Percentiles rank a stretch among this genome's conserved stretches.
Evolutionary conservation across 1,140 invertebrate species (phyloP).

Genomic region (Parasteatoda tepidariorum): DNA sequence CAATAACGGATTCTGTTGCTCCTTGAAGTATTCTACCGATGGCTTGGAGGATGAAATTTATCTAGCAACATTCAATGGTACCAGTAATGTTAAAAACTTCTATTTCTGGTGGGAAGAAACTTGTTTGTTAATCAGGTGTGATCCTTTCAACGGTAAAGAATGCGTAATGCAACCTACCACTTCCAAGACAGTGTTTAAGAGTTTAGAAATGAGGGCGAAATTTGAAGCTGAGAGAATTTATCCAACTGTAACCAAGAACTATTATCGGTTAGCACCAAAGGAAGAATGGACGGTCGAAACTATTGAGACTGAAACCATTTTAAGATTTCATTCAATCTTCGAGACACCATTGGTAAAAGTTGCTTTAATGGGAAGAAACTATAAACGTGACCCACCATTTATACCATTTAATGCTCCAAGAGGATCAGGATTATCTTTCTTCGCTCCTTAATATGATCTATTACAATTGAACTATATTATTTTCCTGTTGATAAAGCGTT

Average conservation of each 20-base stretch:
- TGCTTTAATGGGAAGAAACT: slow-evolving; percentile 26
- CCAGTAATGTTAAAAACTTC: neutral
- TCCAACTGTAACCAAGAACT: slow-evolving; percentile 21
- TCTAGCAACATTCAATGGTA: slow-evolving; percentile 36
- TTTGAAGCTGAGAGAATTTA: slow-evolving; percentile 40
- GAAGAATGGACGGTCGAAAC: neutral
- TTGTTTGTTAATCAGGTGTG: slow-evolving; percentile 54
- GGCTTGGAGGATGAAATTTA: slow-evolving; percentile 28
- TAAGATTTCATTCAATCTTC: neutral
- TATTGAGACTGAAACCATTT: neutral
- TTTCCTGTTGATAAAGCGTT: no score
- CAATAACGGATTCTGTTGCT: slow-evolving; percentile 57
- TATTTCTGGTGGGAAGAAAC: slow-evolving; percentile 59
- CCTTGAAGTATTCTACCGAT: slow-evolving; percentile 11
- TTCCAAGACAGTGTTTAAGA: slow-evolving; percentile 48
- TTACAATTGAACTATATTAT: no score
- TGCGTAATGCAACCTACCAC: neutral
- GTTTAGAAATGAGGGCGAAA: neutral
- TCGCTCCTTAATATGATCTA: no score
- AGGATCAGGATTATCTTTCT: no score
- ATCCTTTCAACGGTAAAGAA: slow-evolving; percentile 7
- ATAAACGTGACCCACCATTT: slow-evolving; percentile 38
- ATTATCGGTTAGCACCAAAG: slow-evolving; percentile 22
- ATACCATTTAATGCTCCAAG: no score
- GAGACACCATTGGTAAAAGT: slow-evolving; percentile 8